A percentile compares a stretch with the other conserved stretches of the same genome.
phyloP scores from a whole-genome alignment of 1,140 invertebrate genomes.

The Papilio helenus region DNA sequence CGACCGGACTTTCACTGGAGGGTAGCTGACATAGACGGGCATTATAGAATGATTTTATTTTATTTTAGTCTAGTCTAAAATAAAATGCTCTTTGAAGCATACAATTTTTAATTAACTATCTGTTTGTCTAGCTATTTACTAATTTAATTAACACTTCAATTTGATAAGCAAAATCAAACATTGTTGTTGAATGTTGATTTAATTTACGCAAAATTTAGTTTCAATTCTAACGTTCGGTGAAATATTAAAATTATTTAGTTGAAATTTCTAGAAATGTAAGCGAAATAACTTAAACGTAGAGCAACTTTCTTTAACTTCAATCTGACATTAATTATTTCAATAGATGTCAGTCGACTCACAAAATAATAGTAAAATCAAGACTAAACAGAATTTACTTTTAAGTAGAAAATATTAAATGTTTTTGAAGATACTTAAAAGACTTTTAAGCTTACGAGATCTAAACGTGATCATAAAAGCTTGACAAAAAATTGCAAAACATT shows the following conservation, averaged over 20 bases:
- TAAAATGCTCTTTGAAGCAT: neutral
- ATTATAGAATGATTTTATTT: no score
- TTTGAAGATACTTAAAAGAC: neutral
- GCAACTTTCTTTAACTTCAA: neutral
- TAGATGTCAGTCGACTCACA: neutral
- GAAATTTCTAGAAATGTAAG: neutral
- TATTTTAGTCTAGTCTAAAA: neutral
- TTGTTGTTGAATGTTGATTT: neutral
- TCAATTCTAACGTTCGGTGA: neutral
- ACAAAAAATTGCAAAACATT: neutral
- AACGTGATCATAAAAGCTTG: neutral
- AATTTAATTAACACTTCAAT: neutral
- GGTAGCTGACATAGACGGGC: no score
- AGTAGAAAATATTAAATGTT: neutral
- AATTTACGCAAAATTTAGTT: neutral
- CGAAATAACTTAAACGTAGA: neutral
- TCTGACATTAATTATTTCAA: constrained; percentile 17
- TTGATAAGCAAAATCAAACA: neutral
- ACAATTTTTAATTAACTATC: neutral
- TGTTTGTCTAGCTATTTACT: neutral
- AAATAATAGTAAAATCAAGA: constrained; percentile 5
- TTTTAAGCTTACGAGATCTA: neutral
- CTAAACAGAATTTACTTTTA: neutral
- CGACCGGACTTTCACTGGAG: no score
- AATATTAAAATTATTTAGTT: neutral